A percentile compares a stretch with the other conserved stretches of the same genome.
phyloP scores from a whole-genome alignment of 2,888 invertebrate genomes.

The Calameuta pallipes region DNA sequence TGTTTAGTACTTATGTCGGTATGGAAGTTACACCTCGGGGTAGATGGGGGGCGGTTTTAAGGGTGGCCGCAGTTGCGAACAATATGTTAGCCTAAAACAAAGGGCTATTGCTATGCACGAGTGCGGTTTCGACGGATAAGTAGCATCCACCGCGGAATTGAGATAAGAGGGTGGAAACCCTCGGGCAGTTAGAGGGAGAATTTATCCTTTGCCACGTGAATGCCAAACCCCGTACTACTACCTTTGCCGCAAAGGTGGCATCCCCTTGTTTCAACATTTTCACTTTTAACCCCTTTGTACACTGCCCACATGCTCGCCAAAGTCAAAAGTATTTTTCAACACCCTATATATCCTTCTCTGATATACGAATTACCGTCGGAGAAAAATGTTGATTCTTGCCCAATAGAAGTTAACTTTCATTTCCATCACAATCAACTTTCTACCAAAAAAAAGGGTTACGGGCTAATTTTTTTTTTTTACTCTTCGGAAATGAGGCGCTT shows the following conservation, averaged over 20 bases:
- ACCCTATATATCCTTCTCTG: background rate
- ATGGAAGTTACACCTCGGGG: background rate
- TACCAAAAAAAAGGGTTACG: background rate
- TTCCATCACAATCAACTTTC: background rate
- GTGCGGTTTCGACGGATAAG: slow-evolving; percentile 38
- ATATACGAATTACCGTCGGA: background rate
- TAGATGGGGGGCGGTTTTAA: background rate
- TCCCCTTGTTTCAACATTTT: background rate
- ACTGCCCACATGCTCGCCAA: background rate
- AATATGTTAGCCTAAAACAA: slow-evolving; percentile 38
- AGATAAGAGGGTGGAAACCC: slow-evolving; percentile 6
- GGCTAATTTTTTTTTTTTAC: background rate
- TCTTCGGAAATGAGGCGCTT: no score
- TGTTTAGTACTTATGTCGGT: background rate
- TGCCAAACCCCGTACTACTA: background rate
- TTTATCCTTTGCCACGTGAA: slow-evolving; percentile 41
- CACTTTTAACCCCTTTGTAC: background rate
- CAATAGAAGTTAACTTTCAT: background rate
- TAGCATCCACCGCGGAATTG: slow-evolving; percentile 30
- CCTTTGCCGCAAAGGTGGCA: background rate
- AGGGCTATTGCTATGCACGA: slow-evolving; percentile 27
- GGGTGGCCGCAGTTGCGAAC: slow-evolving; percentile 26
- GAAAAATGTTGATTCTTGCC: no score
- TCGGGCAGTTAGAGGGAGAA: slow-evolving; percentile 18
- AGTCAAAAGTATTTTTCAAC: background rate